These are phyloP conservation scores for Drosophila insularis DNA, from an alignment of 1,140 invertebrate genomes.

Conservation along the genomic window DNA sequence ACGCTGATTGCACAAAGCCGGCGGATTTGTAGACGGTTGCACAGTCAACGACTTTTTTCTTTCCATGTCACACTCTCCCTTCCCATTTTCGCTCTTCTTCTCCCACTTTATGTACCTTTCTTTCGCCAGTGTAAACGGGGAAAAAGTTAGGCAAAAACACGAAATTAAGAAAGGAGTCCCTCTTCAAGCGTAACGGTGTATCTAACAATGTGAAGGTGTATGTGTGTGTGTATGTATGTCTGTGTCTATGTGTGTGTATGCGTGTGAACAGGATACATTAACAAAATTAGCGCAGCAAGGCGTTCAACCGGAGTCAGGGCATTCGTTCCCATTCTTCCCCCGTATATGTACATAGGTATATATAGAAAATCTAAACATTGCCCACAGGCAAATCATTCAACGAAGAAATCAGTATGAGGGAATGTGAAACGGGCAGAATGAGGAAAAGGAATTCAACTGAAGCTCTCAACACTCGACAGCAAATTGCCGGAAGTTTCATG, in stretches of 20 bases:
- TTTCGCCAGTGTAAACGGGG: constrained; percentile 25
- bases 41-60: constrained; percentile 52
- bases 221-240: constrained; percentile 24
- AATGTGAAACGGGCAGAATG: not conserved
- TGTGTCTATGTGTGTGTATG: constrained; percentile 25
- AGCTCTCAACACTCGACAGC: constrained; percentile 68
- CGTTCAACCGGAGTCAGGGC: constrained; percentile 45
- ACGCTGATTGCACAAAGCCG: constrained; percentile 77
- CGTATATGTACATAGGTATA: not conserved
- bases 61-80: too few species aligned
- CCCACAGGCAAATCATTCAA: constrained; percentile 61
- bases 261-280: constrained; percentile 73
- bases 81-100: not conserved
- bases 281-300: constrained; percentile 76
- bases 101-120: constrained; percentile 10
- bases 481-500: constrained; percentile 78
- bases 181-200: constrained; percentile 13
- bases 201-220: constrained; percentile 13
- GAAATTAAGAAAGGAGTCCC: constrained; percentile 64
- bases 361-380: constrained; percentile 23
- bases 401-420: constrained; percentile 6
- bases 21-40: constrained; percentile 73
- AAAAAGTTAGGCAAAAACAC: constrained; percentile 76
- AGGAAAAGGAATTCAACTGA: constrained; percentile 31
- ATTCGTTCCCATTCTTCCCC: constrained; percentile 24